A percentile compares a stretch with the other conserved stretches of the same genome.
Evolutionary conservation across 1,140 invertebrate genomes (phyloP).

Genomic region (Macrocentrus cingulum): DNA sequence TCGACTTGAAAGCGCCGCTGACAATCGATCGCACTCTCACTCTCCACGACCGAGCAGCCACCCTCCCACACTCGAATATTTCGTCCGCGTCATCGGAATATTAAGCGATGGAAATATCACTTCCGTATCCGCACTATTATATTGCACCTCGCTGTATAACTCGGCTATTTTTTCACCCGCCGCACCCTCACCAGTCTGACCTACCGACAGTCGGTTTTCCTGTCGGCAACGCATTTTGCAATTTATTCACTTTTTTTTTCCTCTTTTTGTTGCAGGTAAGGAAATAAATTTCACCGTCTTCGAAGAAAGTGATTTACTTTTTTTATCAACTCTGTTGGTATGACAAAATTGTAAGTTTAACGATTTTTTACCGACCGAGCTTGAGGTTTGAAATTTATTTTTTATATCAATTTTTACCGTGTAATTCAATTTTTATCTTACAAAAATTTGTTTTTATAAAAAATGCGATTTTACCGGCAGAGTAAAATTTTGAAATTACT

Average conservation of each 20-base stretch:
- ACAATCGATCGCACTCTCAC: slow-evolving; percentile 23
- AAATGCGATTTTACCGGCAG: too few relatives aligned
- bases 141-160: background rate
- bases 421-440: too few relatives aligned
- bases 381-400: too few relatives aligned
- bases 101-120: slow-evolving; percentile 36
- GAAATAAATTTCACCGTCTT: background rate
- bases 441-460: too few relatives aligned
- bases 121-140: slow-evolving; percentile 28
- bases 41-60: background rate
- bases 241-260: background rate
- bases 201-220: background rate
- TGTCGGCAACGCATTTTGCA: background rate
- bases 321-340: too few relatives aligned
- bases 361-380: too few relatives aligned
- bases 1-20: slow-evolving; percentile 15
- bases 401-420: too few relatives aligned
- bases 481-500: too few relatives aligned
- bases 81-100: slow-evolving; percentile 36
- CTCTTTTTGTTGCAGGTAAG: slow-evolving; percentile 38
- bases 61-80: slow-evolving; percentile 26
- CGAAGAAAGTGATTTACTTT: too few relatives aligned
- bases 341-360: too few relatives aligned
- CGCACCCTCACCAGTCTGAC: too few relatives aligned
- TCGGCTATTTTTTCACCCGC: too few relatives aligned